A percentile compares a stretch with the other conserved stretches of the same genome.
These are phyloP conservation scores for Hypena proboscidalis DNA, from an alignment of 2,888 invertebrate genomes.

Conservation along the genomic window DNA sequence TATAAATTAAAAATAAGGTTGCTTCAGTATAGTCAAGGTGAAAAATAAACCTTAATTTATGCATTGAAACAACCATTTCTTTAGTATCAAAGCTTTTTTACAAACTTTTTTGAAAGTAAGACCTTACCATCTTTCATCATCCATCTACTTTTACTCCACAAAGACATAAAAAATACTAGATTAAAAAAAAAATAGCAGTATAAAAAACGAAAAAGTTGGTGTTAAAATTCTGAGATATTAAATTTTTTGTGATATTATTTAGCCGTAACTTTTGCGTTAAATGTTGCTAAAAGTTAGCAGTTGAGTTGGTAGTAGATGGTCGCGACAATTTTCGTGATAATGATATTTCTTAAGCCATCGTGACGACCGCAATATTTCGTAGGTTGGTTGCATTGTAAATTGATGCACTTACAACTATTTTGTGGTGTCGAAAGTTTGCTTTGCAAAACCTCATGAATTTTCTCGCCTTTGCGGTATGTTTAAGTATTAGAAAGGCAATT, in stretches of 20 bases:
- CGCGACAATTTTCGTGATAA: constrained; percentile 57
- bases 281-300: constrained; percentile 20
- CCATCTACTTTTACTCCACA: too few relatives aligned
- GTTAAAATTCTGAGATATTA: not conserved
- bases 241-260: not conserved
- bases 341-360: constrained; percentile 64
- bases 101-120: too few relatives aligned
- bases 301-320: constrained; percentile 23
- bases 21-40: too few relatives aligned
- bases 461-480: not conserved
- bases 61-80: too few relatives aligned
- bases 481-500: too few relatives aligned
- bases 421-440: constrained; percentile 50
- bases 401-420: constrained; percentile 50
- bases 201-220: too few relatives aligned
- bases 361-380: constrained; percentile 66
- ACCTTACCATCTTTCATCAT: too few relatives aligned
- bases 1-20: too few relatives aligned
- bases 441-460: constrained; percentile 36
- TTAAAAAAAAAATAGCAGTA: too few relatives aligned
- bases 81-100: too few relatives aligned
- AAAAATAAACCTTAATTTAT: too few relatives aligned
- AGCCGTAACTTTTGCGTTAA: constrained; percentile 1
- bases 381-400: constrained; percentile 60
- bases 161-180: too few relatives aligned